Base-by-base conservation (phyloP, 2,888 invertebrate genomes). In the Ichneumon xanthorius region DNA sequence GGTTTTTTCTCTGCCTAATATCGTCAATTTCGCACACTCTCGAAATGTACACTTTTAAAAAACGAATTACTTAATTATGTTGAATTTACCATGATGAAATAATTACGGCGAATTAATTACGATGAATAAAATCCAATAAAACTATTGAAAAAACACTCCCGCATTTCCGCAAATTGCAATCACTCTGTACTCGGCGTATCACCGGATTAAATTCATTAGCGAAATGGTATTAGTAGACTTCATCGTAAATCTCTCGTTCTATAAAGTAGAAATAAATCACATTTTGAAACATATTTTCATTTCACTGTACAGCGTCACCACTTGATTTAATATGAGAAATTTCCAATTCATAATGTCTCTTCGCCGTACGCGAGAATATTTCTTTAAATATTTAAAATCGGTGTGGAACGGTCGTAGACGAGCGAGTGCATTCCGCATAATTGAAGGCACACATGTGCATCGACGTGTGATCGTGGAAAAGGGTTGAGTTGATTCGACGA, bases 11-110 rank as follows among this genome's bases (percentile, higher is more conserved):
- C 55, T 67, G 3, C 30, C 45, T 76, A 53, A 45, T 65, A 75
- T 80, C 76, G 70, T 16, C 70, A 79, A 83, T 75, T 63, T n/a
- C 73, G 40, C 37, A 30, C 50, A 30, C 3, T 26, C 26, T 55
- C 14, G 6, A 22, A 14, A n/a, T 19, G 63, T 6, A 19, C 37
- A 40, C 40, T 40, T 7, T 40, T 1, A 40, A 40, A 40, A 40
- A 40, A 40, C 40, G 0, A 40, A 40, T 40, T 9, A 11, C 9
- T 40, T 40, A 40, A 40, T 40, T 11, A 11, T 40, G 33, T 33
- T 0, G 0, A 0, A 33, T 33, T 33, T 6, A 33, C 0, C 6
- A 6, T 33, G 33, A 33, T 33, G 33, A 33, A 33, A 5, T 33
- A 5, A 33, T 33, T 33, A 6, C 33, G 33, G 5, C 0, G 5